phyloP scores from a whole-genome alignment of 2,797 vertebrate species.

The Syngnathus acus region DNA sequence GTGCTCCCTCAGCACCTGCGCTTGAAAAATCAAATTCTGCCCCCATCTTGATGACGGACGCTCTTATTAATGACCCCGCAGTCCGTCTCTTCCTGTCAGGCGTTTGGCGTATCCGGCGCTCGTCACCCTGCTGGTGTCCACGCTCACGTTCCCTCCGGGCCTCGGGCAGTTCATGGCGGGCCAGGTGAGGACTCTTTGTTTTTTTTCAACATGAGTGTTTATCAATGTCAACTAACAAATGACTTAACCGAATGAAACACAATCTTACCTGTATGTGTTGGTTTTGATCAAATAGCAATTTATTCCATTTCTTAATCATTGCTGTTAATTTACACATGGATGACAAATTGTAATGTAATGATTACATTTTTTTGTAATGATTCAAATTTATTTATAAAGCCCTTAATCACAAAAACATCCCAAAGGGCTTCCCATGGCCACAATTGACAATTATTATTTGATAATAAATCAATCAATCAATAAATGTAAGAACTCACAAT shows the following conservation, averaged over 20 bases:
- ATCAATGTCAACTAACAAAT: too few species aligned
- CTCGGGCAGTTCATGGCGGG: slow-evolving; percentile 98
- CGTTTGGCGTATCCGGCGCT: slow-evolving; percentile 91
- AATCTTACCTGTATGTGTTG: neutral
- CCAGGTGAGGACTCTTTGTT: slow-evolving; percentile 73
- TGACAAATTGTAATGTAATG: neutral
- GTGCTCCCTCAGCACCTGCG: slow-evolving; percentile 6
- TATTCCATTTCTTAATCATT: too few species aligned
- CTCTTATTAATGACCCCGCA: slow-evolving; percentile 58
- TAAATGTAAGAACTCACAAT: too few species aligned
- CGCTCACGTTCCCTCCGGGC: slow-evolving; percentile 91
- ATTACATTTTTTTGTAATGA: neutral
- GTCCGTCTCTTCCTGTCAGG: slow-evolving; percentile 71
- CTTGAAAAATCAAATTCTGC: slow-evolving; percentile 21
- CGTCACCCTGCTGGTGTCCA: slow-evolving; percentile 89
- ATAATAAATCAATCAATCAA: neutral
- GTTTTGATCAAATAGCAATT: too few species aligned
- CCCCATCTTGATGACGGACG: slow-evolving; percentile 27
- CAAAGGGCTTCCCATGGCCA: too few species aligned
- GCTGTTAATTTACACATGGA: neutral
- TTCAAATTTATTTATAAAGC: too few species aligned
- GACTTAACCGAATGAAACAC: too few species aligned
- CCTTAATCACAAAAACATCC: too few species aligned
- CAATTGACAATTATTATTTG: too few species aligned
- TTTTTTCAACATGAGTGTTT: too few species aligned